These are phyloP conservation scores for Opisthograptis luteolata DNA, from an alignment of 2,888 invertebrate genomes.

Conservation along the genomic window DNA sequence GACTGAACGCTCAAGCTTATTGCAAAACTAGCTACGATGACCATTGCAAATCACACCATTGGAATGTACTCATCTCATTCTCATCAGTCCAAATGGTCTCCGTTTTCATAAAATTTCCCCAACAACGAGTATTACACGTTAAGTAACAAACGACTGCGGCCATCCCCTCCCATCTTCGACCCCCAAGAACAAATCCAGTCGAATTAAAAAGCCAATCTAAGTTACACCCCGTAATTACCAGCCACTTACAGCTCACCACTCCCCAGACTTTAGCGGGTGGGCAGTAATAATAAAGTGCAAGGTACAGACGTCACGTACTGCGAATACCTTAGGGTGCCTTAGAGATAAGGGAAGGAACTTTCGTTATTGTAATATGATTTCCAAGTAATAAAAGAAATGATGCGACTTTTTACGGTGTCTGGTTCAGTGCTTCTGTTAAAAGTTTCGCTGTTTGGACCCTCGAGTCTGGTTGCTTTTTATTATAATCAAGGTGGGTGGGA, in stretches of 20 bases:
- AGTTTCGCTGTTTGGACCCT: conserved; percentile 10
- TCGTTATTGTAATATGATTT: conserved; percentile 41
- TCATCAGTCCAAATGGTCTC: conserved; percentile 1
- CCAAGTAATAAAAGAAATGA: conserved; percentile 38
- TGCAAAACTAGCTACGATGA: too few species aligned
- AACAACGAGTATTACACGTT: conserved; percentile 15
- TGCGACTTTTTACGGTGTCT: conserved; percentile 28
- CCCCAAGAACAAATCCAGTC: conserved; percentile 34
- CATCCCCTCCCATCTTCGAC: conserved; percentile 22
- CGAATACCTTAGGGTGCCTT: conserved; percentile 23
- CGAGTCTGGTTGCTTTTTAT: conserved; percentile 5
- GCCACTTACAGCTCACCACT: conserved; percentile 76
- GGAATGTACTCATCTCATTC: too few species aligned
- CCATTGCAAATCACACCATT: too few species aligned
- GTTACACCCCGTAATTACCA: conserved; percentile 81
- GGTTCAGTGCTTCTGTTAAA: conserved; percentile 10
- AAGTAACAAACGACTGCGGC: conserved; percentile 25
- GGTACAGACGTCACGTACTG: conserved; percentile 39
- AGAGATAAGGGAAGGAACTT: conserved; percentile 29
- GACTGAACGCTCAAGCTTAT: too few species aligned
- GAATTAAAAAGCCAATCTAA: conserved; percentile 82
- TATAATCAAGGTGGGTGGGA: conserved; percentile 11
- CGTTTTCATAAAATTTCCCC: neutral
- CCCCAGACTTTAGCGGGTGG: conserved; percentile 61
- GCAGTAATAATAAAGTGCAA: conserved; percentile 58